Evolutionary conservation across 2,797 vertebrate species (phyloP).

Genomic region (Pseudochirops cupreus): DNA sequence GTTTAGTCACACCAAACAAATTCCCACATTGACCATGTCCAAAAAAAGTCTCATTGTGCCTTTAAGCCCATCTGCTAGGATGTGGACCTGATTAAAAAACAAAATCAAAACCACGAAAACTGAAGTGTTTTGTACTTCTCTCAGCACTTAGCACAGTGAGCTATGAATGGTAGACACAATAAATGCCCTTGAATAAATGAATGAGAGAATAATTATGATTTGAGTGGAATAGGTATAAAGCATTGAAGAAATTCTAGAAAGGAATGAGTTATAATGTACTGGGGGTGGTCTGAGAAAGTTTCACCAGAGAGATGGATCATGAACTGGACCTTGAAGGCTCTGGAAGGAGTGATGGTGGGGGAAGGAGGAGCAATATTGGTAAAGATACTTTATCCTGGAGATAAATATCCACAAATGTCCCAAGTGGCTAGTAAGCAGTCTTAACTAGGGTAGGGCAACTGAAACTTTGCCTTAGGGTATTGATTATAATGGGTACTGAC

Average conservation of each 20-base stretch:
- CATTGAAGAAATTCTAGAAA: constrained; percentile 13
- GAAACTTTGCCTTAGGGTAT: not conserved
- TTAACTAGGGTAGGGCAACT: not conserved
- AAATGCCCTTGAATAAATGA: not conserved
- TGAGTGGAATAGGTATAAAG: not conserved
- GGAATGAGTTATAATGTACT: not conserved
- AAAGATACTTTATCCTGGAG: not conserved
- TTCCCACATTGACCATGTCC: not conserved
- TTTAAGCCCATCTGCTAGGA: not conserved
- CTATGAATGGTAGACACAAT: not conserved
- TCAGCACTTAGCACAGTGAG: not conserved
- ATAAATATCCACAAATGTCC: not conserved
- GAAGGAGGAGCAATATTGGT: not conserved
- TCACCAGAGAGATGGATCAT: not conserved
- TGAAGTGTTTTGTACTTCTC: not conserved
- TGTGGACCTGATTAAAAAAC: not conserved
- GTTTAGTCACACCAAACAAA: not conserved
- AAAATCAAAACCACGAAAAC: no score
- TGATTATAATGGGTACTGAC: not conserved
- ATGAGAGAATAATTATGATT: not conserved
- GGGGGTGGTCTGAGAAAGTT: not conserved
- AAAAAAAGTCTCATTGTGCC: not conserved
- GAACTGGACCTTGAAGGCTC: not conserved
- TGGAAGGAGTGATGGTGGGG: not conserved
- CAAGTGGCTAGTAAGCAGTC: not conserved